Evolutionary conservation across 2,113 vertebrate genomes (phyloP), one percentile per base, ranked within the genome.

Genomic region (Phylloscopus trochilus): DNA sequence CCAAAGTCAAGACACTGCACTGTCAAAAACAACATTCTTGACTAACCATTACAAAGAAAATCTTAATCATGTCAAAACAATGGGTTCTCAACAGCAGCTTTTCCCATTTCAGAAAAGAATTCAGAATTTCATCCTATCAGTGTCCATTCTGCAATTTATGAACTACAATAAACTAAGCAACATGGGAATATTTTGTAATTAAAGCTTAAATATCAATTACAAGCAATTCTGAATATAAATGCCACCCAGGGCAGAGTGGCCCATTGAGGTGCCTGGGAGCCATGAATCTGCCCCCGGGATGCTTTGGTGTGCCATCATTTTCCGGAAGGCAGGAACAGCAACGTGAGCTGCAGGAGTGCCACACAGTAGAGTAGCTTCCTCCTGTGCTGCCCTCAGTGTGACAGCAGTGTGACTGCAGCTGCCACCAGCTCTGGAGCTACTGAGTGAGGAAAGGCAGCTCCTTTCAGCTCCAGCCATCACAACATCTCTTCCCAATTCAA

Each of bases 251-350:
- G 21, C 52, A 70, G 17, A 86, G 31, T 1, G 5, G 69, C 68
- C 35, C 79, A 47, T 3, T 1, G 2, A 70, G 43, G 46, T 77
- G 11, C 37, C 37, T 13, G 22, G 24, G 58, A 86, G 22, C 30
- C 30, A 31, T 22, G 31, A 83, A 12, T 13, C 27, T 62, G 43
- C 2, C 37, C 23, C 23, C 0, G 0, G 28, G 30, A 78, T 55
- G 39, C 30, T 82, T 33, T 52, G 28, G 55, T 44, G 24, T 14
- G 10, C 26, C 4, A 2, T 4, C 12, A 64, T 64, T 82, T 79
- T 70, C 46, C 64, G 70, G 43, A 44, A 78, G 64, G n/a, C 64
- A 77, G n/a, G 15, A 63, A 39, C 20, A 91, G 81, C 83, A 80
- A 43, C 0, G 0, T 22, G 39, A 91, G 41, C 56, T 41, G n/a